Conservation (phyloP, 2,113 vertebrate species). For the Saimiri boliviensis region DNA sequence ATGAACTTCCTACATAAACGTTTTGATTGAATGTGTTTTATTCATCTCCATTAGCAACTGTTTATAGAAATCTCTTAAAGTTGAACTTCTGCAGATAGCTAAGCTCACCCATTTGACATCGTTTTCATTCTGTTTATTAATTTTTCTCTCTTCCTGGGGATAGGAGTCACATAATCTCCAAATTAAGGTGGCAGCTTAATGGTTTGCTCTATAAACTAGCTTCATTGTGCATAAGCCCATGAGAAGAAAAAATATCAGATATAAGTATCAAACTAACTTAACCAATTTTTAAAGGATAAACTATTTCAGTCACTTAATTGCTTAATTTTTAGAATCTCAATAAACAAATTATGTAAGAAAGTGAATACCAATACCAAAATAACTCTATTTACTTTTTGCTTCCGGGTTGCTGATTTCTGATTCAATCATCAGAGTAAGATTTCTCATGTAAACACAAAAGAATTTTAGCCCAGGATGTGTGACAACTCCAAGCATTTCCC, state of each 20-base stretch:
- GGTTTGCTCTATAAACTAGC: background rate
- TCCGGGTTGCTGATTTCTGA: background rate
- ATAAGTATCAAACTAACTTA: background rate
- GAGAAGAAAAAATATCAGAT: background rate
- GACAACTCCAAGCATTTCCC: background rate
- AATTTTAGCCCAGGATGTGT: background rate
- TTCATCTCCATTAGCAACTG: conserved; percentile 3
- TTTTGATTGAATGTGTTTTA: background rate
- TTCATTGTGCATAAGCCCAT: background rate
- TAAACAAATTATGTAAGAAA: background rate
- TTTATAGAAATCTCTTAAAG: conserved; percentile 2
- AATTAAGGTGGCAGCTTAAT: background rate
- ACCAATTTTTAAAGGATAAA: background rate
- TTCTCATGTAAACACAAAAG: background rate
- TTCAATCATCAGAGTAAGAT: background rate
- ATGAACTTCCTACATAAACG: background rate
- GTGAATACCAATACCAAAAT: background rate
- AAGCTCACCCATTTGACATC: background rate
- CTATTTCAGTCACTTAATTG: background rate
- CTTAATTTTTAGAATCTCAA: background rate
- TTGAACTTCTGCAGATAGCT: background rate
- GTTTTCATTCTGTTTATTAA: background rate
- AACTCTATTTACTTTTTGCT: background rate
- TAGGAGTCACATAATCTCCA: background rate
- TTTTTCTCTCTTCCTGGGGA: background rate